Evolutionary conservation across 2,797 vertebrate species (phyloP).

Genomic region (Melanotaenia trifasciata): DNA sequence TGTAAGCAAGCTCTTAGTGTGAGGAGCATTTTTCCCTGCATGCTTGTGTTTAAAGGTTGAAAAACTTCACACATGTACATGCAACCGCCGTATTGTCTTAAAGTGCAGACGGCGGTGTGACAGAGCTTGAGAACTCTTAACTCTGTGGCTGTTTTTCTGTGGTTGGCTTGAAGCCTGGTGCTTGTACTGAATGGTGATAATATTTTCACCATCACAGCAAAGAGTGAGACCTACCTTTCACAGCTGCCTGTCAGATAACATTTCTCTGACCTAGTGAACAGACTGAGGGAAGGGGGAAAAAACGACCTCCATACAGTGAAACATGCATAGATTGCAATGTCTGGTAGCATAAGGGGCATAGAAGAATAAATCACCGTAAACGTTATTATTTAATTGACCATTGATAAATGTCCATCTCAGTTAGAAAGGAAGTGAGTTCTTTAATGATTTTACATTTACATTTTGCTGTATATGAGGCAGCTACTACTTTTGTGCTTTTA

Average conservation of each 20-base stretch:
- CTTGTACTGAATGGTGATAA: conserved; percentile 29
- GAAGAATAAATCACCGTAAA: background rate
- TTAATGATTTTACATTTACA: background rate
- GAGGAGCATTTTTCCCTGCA: conserved; percentile 36
- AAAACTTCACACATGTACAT: conserved; percentile 54
- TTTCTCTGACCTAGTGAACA: conserved; percentile 34
- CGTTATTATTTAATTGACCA: background rate
- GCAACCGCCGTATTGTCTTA: conserved; percentile 13
- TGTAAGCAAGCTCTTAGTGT: conserved; percentile 63
- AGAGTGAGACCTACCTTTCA: conserved; percentile 59
- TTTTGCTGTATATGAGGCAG: background rate
- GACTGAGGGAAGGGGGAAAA: background rate
- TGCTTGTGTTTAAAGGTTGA: conserved; percentile 30
- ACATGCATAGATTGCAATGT: conserved; percentile 5
- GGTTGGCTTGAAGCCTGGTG: conserved; percentile 2
- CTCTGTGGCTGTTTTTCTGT: conserved; percentile 27
- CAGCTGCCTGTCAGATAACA: conserved; percentile 74
- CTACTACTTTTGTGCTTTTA: background rate
- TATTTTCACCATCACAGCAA: conserved; percentile 60
- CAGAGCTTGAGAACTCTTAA: conserved; percentile 14
- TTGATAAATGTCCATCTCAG: background rate
- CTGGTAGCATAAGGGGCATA: conserved; percentile 16
- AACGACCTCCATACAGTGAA: background rate
- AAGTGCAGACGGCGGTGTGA: conserved; percentile 28
- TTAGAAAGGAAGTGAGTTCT: conserved; percentile 12